Conservation (phyloP, 1,140 invertebrate species). For the Lepidurus packardi region DNA sequence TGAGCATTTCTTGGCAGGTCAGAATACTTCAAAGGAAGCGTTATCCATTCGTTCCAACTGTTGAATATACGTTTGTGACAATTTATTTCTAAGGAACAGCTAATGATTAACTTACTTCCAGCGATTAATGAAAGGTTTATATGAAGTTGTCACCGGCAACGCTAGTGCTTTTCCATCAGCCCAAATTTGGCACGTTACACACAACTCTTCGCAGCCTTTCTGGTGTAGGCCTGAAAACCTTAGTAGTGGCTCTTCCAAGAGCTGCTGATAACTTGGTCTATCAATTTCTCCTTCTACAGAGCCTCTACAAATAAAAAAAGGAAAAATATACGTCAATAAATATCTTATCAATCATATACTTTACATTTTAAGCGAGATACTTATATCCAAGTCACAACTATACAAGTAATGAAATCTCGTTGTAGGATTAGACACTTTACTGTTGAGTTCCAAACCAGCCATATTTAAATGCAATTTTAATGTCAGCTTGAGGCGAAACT, state of each 20-base stretch:
- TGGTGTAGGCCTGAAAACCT: conserved; percentile 85
- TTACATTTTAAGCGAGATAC: conserved; percentile 91
- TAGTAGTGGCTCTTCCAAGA: conserved; percentile 79
- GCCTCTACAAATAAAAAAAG: conserved; percentile 57
- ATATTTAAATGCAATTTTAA: not conserved
- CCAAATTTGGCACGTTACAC: conserved; percentile 81
- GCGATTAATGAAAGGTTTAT: conserved; percentile 84
- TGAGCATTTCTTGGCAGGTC: conserved; percentile 84
- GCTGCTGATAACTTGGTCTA: conserved; percentile 78
- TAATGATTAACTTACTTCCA: conserved; percentile 70
- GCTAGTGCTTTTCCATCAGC: conserved; percentile 75
- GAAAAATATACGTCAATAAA: conserved; percentile 26
- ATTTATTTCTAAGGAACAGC: conserved; percentile 32
- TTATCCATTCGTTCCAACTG: conserved; percentile 98
- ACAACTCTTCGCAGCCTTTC: conserved; percentile 70
- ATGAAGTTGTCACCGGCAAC: conserved; percentile 81
- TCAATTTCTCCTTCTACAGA: conserved; percentile 86
- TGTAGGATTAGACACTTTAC: not conserved
- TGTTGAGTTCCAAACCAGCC: not conserved
- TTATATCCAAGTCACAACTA: conserved; percentile 79
- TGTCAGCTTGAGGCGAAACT: conserved; percentile 20
- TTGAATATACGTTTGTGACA: conserved; percentile 13
- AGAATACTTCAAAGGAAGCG: conserved; percentile 81
- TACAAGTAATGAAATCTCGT: conserved; percentile 58
- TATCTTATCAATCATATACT: conserved; percentile 41